phyloP scores from a whole-genome alignment of 1,140 invertebrate species.

The Drosophila sechellia region DNA sequence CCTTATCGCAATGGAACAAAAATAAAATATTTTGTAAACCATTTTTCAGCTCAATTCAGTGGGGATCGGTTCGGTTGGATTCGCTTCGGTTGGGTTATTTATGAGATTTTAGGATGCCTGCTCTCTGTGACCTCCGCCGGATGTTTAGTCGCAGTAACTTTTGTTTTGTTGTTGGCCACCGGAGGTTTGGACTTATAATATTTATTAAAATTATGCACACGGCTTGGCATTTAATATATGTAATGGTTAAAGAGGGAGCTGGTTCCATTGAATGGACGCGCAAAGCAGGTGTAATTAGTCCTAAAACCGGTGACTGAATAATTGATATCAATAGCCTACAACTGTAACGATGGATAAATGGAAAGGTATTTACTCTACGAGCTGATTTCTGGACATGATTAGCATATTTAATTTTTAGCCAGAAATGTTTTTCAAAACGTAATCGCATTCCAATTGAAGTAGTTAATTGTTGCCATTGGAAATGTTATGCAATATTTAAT shows the following conservation, averaged over 20 bases:
- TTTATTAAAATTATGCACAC: conserved; percentile 70
- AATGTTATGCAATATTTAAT: too few relatives aligned
- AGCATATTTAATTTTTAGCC: too few relatives aligned
- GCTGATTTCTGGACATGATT: too few relatives aligned
- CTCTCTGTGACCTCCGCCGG: conserved; percentile 69
- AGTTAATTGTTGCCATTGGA: too few relatives aligned
- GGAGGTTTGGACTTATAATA: conserved; percentile 35
- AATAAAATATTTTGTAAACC: conserved; percentile 49
- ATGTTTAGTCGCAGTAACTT: conserved; percentile 74
- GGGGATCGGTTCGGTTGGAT: conserved; percentile 23
- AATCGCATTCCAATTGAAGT: too few relatives aligned
- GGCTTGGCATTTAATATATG: conserved; percentile 58
- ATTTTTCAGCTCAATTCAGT: conserved; percentile 49
- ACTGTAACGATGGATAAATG: not conserved
- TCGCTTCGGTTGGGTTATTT: conserved; percentile 63
- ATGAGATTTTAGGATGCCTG: conserved; percentile 52
- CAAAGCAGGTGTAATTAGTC: conserved; percentile 26
- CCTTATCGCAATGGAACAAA: conserved; percentile 46
- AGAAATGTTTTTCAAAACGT: too few relatives aligned
- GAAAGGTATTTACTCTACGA: not conserved
- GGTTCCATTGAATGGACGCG: conserved; percentile 1
- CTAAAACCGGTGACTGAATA: conserved; percentile 12
- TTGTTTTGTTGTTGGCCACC: conserved; percentile 14
- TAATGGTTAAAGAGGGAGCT: conserved; percentile 32
- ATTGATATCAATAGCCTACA: conserved; percentile 5